Base-by-base conservation (phyloP, 2,113 vertebrate species). In the Willisornis vidua region DNA sequence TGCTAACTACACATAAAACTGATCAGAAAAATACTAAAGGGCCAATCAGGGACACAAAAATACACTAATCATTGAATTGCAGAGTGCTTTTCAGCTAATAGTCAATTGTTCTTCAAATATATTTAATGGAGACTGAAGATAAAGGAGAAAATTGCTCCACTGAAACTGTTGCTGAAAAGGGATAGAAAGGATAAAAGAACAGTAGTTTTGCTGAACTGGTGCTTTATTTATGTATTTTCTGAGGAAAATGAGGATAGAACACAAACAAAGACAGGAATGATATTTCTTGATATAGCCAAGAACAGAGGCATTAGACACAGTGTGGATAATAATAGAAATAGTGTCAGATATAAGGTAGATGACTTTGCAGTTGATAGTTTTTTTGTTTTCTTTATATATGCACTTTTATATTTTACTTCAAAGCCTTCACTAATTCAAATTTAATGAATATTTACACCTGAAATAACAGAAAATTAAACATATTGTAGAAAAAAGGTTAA, bases 161-260 rank as follows among this genome's bases (percentile, higher is more conserved):
- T 85, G 72, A 88, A 87, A 85, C 93, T 80, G 54, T 37, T 89
- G 55, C 46, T 93, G 67, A 62, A 85, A 72, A 74, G 7, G 33
- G 19, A 59, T 84, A 74, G 24, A 72, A 91, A 68, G 39, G 46
- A 79, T 94, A 85, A 95, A 95, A 91, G 55, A 89, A 73, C 7
- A 74, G 11, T 19, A 84, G 29, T 92, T 89, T 84, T 94, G 52
- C 66, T 92, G 89, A 95, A 89, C 52, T 75, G 37, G 45, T 89
- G 48, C 70, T 93, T 94, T 92, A 77, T 73, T 89, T 87, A 43
- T 16, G 6, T 87, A 48, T 85, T 91, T 92, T 89, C 62, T 84
- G 45, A 70, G 41, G 35, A 93, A 89, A 93, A 94, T 54, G 14
- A 85, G 23, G 33, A 83, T 62, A 31, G 33, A 79, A 25, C 14